Evolutionary conservation across 2,888 invertebrate genomes (phyloP), one percentile per base, ranked within the genome.

Genomic region (Eupithecia tripunctaria): DNA sequence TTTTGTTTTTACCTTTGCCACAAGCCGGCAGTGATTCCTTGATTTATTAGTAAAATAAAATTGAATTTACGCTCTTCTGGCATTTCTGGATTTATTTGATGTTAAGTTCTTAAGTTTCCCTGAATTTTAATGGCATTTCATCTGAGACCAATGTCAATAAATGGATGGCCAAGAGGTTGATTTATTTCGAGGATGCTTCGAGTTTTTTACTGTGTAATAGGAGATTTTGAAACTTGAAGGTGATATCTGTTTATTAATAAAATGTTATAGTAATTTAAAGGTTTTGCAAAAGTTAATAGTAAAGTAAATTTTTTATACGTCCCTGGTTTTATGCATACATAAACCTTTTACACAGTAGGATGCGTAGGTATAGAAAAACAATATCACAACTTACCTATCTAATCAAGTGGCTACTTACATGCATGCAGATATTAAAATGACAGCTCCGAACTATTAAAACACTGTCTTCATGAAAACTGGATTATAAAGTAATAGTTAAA

Each of bases 31-130:
- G 38, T 41, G 66, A 47, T 62, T 63, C 25, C 71, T 71, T 71
- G 67, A 70, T 75, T 75, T 72, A 72, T 72, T 67, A 70, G 60
- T 73, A 80, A 56, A 67, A 81, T 76, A 79, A 78, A 81, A 82
- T 83, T 81, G 77, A 83, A 84, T 83, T 84, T 81, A 78, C 80
- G 80, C 80, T 78, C 75, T 72, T 78, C 71, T 74, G 66, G 62
- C 67, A 73, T 80, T 81, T 76, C 78, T 75, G 72, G 76, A 82
- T 82, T 83, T 82, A 81, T 82, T 81, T 78, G 68, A 69, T 71
- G 62, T 70, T 73, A 78, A 76, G 62, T 75, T 76, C 71, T 71
- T 75, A 65, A 68, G 74, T 74, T 74, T 65, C 72, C 72, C 70
- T 60, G 70, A 70, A 74, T 74, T 76, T 76, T 72, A 72, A 75